Evolutionary conservation across 1,140 invertebrate genomes (phyloP).

Genomic region (Hetaerina americana): DNA sequence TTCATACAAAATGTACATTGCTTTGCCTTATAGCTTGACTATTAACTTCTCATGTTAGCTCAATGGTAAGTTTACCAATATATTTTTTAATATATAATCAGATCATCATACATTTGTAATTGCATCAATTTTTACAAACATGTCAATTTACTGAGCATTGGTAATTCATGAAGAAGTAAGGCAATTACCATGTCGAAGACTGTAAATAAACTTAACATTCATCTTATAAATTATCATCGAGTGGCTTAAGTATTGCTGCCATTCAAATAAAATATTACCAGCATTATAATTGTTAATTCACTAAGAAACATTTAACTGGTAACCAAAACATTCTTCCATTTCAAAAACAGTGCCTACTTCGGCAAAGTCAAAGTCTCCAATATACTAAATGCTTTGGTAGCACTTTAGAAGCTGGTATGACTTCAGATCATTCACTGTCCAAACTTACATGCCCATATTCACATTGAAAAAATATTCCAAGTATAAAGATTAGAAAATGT

Average conservation of each 20-base stretch:
- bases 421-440: not conserved
- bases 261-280: not conserved
- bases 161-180: not conserved
- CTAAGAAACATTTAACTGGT: not conserved
- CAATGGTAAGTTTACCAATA: not conserved
- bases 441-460: not conserved
- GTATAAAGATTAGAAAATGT: not conserved
- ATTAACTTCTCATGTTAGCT: not conserved
- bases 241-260: not conserved
- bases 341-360: not conserved
- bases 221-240: not conserved
- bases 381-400: not conserved
- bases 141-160: not conserved
- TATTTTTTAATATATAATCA: no score
- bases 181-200: not conserved
- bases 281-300: not conserved
- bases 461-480: not conserved
- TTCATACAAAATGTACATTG: not conserved
- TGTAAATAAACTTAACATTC: not conserved
- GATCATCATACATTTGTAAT: not conserved
- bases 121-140: not conserved
- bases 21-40: not conserved
- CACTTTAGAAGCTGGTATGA: not conserved
- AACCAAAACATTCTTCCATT: not conserved
- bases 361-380: not conserved